phyloP scores from a whole-genome alignment of 2,113 vertebrate species.

The Enhydra lutris region DNA sequence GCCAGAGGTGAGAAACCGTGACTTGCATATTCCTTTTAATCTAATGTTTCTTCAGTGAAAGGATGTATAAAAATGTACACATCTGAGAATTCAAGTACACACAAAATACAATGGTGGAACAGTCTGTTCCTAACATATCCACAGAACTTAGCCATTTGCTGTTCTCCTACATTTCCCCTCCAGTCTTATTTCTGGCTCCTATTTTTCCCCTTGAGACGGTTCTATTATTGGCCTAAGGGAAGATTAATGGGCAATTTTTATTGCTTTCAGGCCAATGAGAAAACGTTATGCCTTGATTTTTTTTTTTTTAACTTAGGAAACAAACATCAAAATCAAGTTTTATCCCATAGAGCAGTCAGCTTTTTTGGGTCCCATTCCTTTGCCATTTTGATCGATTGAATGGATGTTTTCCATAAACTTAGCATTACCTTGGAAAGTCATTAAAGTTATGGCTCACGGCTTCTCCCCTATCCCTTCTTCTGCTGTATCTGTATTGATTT shows the following conservation, averaged over 20 bases:
- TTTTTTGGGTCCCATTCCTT: neutral
- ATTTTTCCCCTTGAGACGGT: constrained; percentile 54
- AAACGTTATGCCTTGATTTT: constrained; percentile 56
- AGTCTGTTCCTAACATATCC: constrained; percentile 63
- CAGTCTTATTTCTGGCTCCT: constrained; percentile 61
- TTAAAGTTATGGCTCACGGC: neutral
- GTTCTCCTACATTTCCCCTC: constrained; percentile 20
- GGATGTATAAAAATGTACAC: constrained; percentile 70
- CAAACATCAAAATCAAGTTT: constrained; percentile 75
- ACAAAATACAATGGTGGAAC: constrained; percentile 26
- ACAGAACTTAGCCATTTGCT: constrained; percentile 61
- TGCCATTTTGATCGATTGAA: neutral
- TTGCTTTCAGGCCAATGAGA: constrained; percentile 73
- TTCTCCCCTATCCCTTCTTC: neutral
- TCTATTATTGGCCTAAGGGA: constrained; percentile 69
- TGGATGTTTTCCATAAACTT: neutral
- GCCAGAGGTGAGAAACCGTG: neutral
- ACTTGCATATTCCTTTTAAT: constrained; percentile 57
- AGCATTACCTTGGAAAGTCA: neutral
- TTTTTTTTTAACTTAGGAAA: constrained; percentile 74
- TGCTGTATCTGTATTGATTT: neutral
- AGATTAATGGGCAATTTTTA: constrained; percentile 60
- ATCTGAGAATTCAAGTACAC: constrained; percentile 73
- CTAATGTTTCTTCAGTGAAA: constrained; percentile 75
- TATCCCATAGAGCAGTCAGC: constrained; percentile 69